Percentiles rank a stretch among this genome's conserved stretches.
phyloP scores from a whole-genome alignment of 2,888 invertebrate genomes.

The Iphiclides podalirius region DNA sequence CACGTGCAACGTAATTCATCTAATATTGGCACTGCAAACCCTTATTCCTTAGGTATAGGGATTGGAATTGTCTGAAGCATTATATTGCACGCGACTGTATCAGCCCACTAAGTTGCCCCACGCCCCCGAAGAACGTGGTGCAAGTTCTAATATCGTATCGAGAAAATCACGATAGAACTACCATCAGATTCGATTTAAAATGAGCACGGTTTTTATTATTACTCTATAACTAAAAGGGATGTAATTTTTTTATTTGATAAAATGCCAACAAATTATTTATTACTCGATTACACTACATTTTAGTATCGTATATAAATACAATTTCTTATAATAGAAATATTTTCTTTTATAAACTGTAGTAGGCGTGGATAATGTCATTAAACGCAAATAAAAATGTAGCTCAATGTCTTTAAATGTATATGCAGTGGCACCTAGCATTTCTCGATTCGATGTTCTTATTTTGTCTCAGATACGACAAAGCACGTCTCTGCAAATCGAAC shows the following conservation, averaged over 20 bases:
- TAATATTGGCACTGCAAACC: background rate
- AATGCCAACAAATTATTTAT: background rate
- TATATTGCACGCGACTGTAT: background rate
- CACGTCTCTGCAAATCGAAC: too few species aligned
- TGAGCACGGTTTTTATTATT: conserved; percentile 23
- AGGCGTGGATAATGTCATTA: too few species aligned
- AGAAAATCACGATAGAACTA: conserved; percentile 26
- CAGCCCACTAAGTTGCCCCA: conserved; percentile 8
- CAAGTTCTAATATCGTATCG: conserved; percentile 20
- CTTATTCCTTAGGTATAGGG: background rate
- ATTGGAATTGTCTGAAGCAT: background rate
- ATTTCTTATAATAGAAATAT: too few species aligned
- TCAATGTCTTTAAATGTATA: too few species aligned
- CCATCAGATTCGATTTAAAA: conserved; percentile 31
- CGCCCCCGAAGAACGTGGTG: conserved; percentile 7
- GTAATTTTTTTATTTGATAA: background rate
- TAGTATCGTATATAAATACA: too few species aligned
- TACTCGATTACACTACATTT: too few species aligned
- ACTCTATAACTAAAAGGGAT: too few species aligned
- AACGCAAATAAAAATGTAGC: too few species aligned
- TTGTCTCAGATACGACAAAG: too few species aligned
- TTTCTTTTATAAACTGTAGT: too few species aligned
- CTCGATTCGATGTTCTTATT: too few species aligned
- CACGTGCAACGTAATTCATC: conserved; percentile 14
- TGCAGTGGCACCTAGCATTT: too few species aligned